phyloP scores from a whole-genome alignment of 2,888 invertebrate genomes.

The Empis stercorea region DNA sequence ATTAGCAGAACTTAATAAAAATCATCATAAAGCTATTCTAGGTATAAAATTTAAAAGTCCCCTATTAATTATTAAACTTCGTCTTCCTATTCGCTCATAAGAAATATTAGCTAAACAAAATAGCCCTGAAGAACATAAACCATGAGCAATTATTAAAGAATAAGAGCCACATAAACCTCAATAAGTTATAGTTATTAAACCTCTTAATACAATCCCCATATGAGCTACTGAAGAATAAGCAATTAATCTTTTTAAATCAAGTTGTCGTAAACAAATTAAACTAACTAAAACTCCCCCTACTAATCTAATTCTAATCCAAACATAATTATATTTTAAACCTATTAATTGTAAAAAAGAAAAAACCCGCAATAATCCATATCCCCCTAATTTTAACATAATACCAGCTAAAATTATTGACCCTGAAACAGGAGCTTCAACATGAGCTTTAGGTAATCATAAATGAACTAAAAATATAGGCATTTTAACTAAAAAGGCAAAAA shows the following conservation, averaged over 20 bases:
- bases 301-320: slow-evolving; percentile 43
- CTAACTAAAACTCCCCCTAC: slow-evolving; percentile 47
- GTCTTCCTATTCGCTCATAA: slow-evolving; percentile 47
- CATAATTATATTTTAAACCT: slow-evolving; percentile 39
- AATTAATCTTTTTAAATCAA: slow-evolving; percentile 58
- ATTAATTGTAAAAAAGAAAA: slow-evolving; percentile 38
- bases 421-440: slow-evolving; percentile 60
- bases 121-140: slow-evolving; percentile 50
- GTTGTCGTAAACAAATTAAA: slow-evolving; percentile 52
- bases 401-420: slow-evolving; percentile 65
- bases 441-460: slow-evolving; percentile 59
- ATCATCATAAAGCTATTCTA: slow-evolving; percentile 47
- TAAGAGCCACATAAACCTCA: slow-evolving; percentile 41
- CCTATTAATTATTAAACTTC: slow-evolving; percentile 49
- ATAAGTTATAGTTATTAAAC: slow-evolving; percentile 43
- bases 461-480: slow-evolving; percentile 57
- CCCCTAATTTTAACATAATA: slow-evolving; percentile 57
- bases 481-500: slow-evolving; percentile 56
- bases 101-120: slow-evolving; percentile 52
- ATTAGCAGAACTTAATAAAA: slow-evolving; percentile 50
- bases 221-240: slow-evolving; percentile 57
- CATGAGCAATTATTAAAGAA: slow-evolving; percentile 51
- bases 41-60: slow-evolving; percentile 48
- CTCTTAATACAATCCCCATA: slow-evolving; percentile 49
- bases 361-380: slow-evolving; percentile 52